A percentile compares a stretch with the other conserved stretches of the same genome.
Evolutionary conservation across 2,888 invertebrate genomes (phyloP).

Genomic region (Morpho helenor): DNA sequence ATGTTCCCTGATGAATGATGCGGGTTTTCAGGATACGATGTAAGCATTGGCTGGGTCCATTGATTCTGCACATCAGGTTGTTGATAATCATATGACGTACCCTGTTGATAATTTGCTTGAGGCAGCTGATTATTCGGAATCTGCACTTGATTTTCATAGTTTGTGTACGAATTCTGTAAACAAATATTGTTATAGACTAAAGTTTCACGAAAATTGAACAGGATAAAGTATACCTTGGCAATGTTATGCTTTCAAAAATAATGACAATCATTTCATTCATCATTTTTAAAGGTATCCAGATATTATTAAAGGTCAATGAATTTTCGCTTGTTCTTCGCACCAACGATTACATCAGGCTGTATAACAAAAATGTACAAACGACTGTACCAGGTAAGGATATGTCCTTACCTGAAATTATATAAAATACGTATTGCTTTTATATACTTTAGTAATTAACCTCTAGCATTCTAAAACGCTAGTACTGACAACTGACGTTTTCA

Average conservation of each 20-base stretch:
- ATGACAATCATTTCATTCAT: neutral
- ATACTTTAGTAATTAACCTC: neutral
- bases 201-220: slow-evolving; percentile 1
- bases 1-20: neutral
- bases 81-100: slow-evolving; percentile 5
- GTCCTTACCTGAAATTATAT: neutral
- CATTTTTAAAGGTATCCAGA: neutral
- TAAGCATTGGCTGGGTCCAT: slow-evolving; percentile 7
- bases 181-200: slow-evolving; percentile 14
- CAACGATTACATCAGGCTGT: neutral
- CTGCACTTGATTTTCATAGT: slow-evolving; percentile 8
- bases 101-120: neutral
- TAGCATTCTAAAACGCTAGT: too few relatives aligned
- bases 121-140: neutral
- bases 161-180: slow-evolving; percentile 25
- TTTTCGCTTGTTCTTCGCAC: neutral
- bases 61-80: slow-evolving; percentile 4
- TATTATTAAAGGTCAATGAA: neutral
- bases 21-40: slow-evolving; percentile 6
- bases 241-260: too few relatives aligned
- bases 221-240: too few relatives aligned
- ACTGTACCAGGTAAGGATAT: neutral
- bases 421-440: neutral
- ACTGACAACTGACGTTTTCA: too few relatives aligned
- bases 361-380: neutral